Percentiles rank a stretch among this genome's conserved stretches.
Evolutionary conservation across 2,113 vertebrate genomes (phyloP).

Genomic region (Merops nubicus): DNA sequence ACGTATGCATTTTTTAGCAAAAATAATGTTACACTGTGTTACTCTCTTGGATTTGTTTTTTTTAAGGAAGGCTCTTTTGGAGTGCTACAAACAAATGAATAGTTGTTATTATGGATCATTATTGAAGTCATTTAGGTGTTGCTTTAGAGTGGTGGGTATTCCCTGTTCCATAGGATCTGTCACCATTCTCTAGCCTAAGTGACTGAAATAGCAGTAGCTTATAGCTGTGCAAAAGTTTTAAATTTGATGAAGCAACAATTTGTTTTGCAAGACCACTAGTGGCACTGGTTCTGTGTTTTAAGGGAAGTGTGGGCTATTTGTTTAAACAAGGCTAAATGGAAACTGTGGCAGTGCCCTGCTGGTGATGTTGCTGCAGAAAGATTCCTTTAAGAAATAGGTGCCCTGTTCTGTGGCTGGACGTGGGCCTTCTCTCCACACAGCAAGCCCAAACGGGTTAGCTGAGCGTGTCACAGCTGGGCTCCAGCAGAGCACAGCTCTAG

Average conservation of each 20-base stretch:
- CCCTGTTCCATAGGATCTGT: neutral
- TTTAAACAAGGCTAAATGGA: neutral
- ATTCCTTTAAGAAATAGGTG: neutral
- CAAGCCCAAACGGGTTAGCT: neutral
- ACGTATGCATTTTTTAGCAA: conserved; percentile 42
- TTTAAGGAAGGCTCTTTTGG: neutral
- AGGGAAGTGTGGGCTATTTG: neutral
- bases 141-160: neutral
- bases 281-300: neutral
- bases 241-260: neutral
- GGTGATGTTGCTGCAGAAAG: neutral
- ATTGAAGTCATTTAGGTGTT: neutral
- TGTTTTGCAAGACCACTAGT: neutral
- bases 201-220: neutral
- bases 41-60: neutral
- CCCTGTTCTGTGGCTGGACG: fast-evolving
- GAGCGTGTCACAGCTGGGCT: neutral
- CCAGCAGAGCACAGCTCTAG: neutral
- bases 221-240: neutral
- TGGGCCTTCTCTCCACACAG: fast-evolving
- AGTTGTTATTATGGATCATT: neutral
- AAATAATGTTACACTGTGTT: conserved; percentile 34
- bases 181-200: neutral
- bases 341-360: neutral
- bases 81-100: neutral